Conservation (phyloP, 2,113 vertebrate genomes). For the Alethe diademata region DNA sequence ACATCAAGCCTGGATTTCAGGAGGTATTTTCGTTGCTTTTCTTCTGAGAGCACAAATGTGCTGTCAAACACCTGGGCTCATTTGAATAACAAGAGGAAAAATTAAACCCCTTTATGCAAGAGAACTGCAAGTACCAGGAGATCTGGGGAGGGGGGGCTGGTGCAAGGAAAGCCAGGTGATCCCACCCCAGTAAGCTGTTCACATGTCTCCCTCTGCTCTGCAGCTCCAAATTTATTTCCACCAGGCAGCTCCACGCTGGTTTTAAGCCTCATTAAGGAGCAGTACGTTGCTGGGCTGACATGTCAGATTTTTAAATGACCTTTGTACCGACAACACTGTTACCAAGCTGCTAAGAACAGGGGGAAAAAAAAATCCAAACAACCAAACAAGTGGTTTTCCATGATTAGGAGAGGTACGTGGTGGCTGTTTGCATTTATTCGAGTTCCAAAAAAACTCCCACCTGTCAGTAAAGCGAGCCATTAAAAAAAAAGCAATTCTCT, state of each 20-base stretch:
- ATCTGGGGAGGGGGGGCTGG: fast-evolving
- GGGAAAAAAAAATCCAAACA: fast-evolving
- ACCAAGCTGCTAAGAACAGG: not conserved
- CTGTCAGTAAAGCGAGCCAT: not conserved
- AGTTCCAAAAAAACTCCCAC: not conserved
- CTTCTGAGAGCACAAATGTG: not conserved
- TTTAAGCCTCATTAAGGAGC: conserved; percentile 45
- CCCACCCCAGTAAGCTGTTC: not conserved
- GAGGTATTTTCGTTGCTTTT: not conserved
- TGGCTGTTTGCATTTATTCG: not conserved
- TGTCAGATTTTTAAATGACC: conserved; percentile 32
- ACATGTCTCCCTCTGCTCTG: not conserved
- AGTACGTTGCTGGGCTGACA: not conserved
- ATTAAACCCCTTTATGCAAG: not conserved
- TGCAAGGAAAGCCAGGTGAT: not conserved
- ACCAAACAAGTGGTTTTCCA: not conserved
- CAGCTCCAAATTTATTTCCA: not conserved
- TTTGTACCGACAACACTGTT: not conserved
- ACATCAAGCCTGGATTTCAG: not conserved
- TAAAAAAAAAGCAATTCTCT: not conserved
- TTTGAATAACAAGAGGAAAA: not conserved
- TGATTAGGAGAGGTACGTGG: not conserved
- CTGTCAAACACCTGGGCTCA: not conserved
- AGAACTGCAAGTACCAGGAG: not conserved
- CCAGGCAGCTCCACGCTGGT: not conserved